Evolutionary conservation across 2,888 invertebrate species (phyloP).

Genomic region (Dascillus cervinus): DNA sequence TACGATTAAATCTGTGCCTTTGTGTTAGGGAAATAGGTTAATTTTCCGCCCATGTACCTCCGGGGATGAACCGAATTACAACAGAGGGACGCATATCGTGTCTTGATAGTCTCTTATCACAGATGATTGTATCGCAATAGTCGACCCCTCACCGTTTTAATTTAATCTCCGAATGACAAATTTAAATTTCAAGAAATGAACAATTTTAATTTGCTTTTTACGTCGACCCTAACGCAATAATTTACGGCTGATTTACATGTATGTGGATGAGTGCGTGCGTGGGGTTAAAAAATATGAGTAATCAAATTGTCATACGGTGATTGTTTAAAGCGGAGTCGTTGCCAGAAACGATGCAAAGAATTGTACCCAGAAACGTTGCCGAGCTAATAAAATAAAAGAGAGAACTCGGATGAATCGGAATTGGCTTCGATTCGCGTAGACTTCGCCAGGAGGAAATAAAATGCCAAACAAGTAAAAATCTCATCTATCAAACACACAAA

Average conservation of each 20-base stretch:
- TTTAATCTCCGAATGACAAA: too few relatives aligned
- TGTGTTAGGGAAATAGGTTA: slow-evolving; percentile 41
- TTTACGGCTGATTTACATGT: too few relatives aligned
- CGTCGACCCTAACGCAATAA: too few relatives aligned
- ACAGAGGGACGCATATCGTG: slow-evolving; percentile 28
- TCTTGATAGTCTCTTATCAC: slow-evolving; percentile 24
- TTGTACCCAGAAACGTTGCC: too few relatives aligned
- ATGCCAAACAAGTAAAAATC: slow-evolving; percentile 25
- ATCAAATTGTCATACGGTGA: too few relatives aligned
- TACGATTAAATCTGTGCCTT: slow-evolving; percentile 39
- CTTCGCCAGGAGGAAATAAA: slow-evolving; percentile 23
- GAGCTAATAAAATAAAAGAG: too few relatives aligned
- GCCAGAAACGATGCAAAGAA: too few relatives aligned
- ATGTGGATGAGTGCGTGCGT: too few relatives aligned
- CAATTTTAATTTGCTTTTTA: too few relatives aligned
- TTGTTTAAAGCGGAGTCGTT: too few relatives aligned
- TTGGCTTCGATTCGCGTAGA: slow-evolving; percentile 22
- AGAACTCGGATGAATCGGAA: slow-evolving; percentile 14
- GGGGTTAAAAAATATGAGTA: too few relatives aligned
- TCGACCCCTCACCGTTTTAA: slow-evolving; percentile 31
- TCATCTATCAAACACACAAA: slow-evolving; percentile 22
- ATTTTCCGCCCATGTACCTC: slow-evolving; percentile 42
- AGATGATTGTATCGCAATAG: slow-evolving; percentile 22
- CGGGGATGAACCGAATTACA: slow-evolving; percentile 36
- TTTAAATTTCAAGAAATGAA: too few relatives aligned